Percentiles rank a stretch among this genome's conserved stretches.
Evolutionary conservation across 2,888 invertebrate species (phyloP).

Genomic region (Lepidonotus clava): DNA sequence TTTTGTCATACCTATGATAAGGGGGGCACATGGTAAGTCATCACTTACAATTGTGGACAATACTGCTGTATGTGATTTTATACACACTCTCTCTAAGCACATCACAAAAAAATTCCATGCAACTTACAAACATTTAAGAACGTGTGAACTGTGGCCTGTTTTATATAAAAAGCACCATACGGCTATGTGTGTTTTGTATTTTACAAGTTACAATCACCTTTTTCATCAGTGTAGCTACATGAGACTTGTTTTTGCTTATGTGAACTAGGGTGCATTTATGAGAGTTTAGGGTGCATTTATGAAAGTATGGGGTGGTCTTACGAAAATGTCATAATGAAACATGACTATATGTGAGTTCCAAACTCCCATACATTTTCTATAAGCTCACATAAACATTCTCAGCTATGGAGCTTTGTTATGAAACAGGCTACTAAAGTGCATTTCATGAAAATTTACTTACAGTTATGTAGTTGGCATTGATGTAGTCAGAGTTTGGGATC

Average conservation of each 20-base stretch:
- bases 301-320: not conserved
- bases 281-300: not conserved
- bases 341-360: not conserved
- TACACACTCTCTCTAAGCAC: too few species aligned
- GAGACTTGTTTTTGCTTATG: too few species aligned
- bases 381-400: not conserved
- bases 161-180: not conserved
- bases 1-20: too few species aligned
- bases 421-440: too few species aligned
- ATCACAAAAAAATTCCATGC: too few species aligned
- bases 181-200: not conserved
- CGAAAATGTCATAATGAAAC: not conserved
- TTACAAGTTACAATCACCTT: not conserved
- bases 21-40: too few species aligned
- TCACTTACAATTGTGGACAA: too few species aligned
- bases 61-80: too few species aligned
- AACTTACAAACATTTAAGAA: too few species aligned
- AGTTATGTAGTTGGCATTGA: slow-evolving; percentile 43
- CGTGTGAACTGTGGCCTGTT: not conserved
- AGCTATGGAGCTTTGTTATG: too few species aligned
- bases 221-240: not conserved
- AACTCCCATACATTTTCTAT: not conserved
- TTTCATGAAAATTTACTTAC: too few species aligned
- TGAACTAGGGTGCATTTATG: not conserved
- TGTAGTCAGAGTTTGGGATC: slow-evolving; percentile 51